Percentiles rank a stretch among this genome's conserved stretches.
Conservation (phyloP, 2,888 invertebrate species). For the Opisthograptis luteolata region DNA sequence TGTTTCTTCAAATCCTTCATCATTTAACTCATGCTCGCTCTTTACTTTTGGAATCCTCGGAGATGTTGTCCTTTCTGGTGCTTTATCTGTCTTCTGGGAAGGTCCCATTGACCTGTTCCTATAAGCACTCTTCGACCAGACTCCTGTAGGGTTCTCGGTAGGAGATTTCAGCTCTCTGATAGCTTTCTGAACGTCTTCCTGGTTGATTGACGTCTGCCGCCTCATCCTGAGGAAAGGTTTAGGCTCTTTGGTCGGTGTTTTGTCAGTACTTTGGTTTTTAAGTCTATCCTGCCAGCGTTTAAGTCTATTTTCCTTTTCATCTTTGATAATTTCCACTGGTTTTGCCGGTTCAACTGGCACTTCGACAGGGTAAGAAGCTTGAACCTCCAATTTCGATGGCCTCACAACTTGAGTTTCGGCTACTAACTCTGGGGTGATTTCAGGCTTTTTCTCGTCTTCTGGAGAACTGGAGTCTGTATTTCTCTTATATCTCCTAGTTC, state of each 20-base stretch:
- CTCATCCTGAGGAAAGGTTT: conserved; percentile 81
- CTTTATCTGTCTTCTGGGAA: conserved; percentile 52
- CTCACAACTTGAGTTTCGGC: conserved; percentile 82
- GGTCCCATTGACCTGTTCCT: conserved; percentile 61
- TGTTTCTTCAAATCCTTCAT: conserved; percentile 96
- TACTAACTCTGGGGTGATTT: conserved; percentile 67
- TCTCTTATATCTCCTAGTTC: conserved; percentile 92
- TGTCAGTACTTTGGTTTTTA: conserved; percentile 82
- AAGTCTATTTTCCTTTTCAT: conserved; percentile 85
- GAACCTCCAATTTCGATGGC: conserved; percentile 79
- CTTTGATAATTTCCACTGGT: conserved; percentile 65
- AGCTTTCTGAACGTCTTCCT: conserved; percentile 88
- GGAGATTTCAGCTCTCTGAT: conserved; percentile 87
- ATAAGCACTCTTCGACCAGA: conserved; percentile 82
- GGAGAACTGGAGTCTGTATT: conserved; percentile 84
- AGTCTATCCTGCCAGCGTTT: conserved; percentile 89
- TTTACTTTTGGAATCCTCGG: conserved; percentile 81
- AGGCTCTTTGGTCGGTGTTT: conserved; percentile 73
- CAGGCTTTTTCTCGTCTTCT: conserved; percentile 82
- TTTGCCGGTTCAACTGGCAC: conserved; percentile 65
- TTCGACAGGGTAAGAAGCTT: conserved; percentile 79
- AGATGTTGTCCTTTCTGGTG: conserved; percentile 66
- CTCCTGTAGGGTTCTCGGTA: conserved; percentile 84
- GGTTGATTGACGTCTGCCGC: conserved; percentile 88
- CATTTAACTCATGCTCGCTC: conserved; percentile 90